Evolutionary conservation across 2,888 invertebrate species (phyloP), one percentile per base, ranked within the genome.

Genomic region (Aphodius granarius): DNA sequence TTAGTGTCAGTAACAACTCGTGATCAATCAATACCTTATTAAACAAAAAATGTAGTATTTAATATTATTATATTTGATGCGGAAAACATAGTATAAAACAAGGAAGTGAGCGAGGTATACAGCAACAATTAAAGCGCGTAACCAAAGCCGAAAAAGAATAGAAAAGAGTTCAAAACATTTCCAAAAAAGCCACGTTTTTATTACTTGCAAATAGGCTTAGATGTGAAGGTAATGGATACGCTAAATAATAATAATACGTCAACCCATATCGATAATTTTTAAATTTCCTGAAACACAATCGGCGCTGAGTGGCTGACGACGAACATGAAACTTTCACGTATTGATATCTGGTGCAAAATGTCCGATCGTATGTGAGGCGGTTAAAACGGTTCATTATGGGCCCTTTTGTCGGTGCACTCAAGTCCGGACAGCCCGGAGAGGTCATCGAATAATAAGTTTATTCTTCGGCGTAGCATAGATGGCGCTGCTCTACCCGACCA

Each of bases 361-460:
- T 68, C 15, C 68, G 22, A 21, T 21, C 68, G 16, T 71, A 19
- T 71, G 63, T 23, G 21, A 63, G 13, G 72, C 72, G 68, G 66
- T 68, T 75, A 68, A 75, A 75, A 73, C 72, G 76, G 71, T 73
- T 73, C 73, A 76, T 76, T 76, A 73, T 17, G 23, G 71, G 20
- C 73, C 21, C 70, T 76, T 76, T 71, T 76, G 73, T 43, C 16
- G 20, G 62, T 66, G 76, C 76, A 76, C 76, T 76, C 73, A 76
- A 71, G 64, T 65, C 63, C 73, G 73, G 76, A 73, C 71, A 73
- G 73, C 73, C 64, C 23, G 65, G 43, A 43, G 73, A 70, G 76
- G 76, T 76, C 76, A 76, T 73, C 71, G 66, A 71, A 73, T 76
- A 76, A 76, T 76, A 76, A 73, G 71, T 76, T 73, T 76, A 76